These are phyloP conservation scores for Cynopterus brachyotis DNA, from an alignment of 2,113 vertebrate species.

Conservation along the genomic window DNA sequence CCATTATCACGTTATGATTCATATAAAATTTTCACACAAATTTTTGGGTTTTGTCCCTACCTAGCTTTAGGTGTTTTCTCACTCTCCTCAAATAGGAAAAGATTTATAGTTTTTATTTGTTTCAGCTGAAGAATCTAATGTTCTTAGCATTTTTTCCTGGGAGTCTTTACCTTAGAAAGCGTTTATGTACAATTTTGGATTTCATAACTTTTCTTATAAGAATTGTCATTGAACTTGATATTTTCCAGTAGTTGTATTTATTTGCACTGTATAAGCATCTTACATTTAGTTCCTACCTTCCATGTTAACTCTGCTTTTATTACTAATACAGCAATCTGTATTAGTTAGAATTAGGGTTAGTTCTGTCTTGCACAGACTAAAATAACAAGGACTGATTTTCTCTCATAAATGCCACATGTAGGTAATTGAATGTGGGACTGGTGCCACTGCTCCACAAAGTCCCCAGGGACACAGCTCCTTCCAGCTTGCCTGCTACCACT, in stretches of 20 bases:
- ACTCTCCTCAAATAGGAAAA: background rate
- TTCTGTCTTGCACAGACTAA: background rate
- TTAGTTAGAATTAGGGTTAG: background rate
- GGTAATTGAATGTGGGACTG: background rate
- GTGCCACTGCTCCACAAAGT: background rate
- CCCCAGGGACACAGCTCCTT: background rate
- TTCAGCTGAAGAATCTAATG: background rate
- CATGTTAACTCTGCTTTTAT: background rate
- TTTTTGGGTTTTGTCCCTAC: background rate
- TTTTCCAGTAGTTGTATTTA: background rate
- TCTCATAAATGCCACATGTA: background rate
- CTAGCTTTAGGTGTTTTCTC: background rate
- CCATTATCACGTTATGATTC: background rate
- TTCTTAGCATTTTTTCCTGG: background rate
- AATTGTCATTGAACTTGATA: background rate
- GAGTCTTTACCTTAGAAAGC: background rate
- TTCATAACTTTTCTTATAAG: background rate
- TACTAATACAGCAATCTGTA: background rate
- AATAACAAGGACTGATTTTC: background rate
- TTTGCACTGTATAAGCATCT: background rate
- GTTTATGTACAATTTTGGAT: background rate
- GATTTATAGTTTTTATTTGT: background rate
- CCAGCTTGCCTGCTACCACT: background rate
- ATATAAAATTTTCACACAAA: background rate
- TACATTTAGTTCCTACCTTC: background rate